Percentiles rank a stretch among this genome's conserved stretches.
Evolutionary conservation across 2,113 vertebrate genomes (phyloP).

Genomic region (Scytalopus superciliaris): DNA sequence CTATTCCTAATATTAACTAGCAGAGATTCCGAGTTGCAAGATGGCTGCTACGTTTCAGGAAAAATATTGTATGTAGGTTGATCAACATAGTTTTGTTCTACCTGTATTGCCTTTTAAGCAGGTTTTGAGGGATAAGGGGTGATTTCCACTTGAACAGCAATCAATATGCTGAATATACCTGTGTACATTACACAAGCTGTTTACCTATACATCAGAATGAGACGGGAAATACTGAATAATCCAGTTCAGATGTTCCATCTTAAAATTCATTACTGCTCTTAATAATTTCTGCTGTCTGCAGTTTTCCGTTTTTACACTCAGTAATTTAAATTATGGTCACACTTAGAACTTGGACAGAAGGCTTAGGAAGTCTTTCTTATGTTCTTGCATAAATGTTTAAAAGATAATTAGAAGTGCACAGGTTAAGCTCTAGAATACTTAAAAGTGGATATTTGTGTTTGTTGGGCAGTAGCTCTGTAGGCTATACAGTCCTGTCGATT

Average conservation of each 20-base stretch:
- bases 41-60: neutral
- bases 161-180: neutral
- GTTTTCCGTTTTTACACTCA: neutral
- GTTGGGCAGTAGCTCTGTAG: neutral
- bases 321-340: neutral
- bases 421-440: neutral
- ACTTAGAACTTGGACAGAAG: neutral
- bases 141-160: neutral
- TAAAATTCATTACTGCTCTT: neutral
- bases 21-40: neutral
- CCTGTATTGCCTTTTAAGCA: neutral
- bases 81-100: neutral
- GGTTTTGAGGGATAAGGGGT: neutral
- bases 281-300: neutral
- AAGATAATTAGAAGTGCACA: neutral
- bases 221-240: neutral
- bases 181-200: neutral
- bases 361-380: neutral
- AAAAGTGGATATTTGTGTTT: neutral
- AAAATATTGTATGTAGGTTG: neutral
- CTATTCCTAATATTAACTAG: neutral
- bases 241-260: neutral
- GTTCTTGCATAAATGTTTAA: neutral
- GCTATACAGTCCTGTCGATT: neutral
- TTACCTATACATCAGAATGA: neutral